Evolutionary conservation across 2,113 vertebrate species (phyloP).

Genomic region (Eulemur rufifrons): DNA sequence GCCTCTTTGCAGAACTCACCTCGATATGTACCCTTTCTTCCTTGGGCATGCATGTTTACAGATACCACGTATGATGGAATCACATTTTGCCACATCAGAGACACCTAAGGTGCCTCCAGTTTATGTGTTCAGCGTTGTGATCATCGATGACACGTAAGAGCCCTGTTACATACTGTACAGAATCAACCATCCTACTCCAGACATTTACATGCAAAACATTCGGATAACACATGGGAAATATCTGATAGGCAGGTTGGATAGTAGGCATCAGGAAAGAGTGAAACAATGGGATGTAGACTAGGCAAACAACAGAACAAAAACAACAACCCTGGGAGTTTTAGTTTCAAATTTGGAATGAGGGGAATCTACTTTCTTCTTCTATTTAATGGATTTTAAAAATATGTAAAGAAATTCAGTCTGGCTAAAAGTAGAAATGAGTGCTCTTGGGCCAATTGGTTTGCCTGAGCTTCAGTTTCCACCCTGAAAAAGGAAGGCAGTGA

Average conservation of each 20-base stretch:
- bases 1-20: conserved; percentile 60
- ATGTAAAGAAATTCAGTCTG: not conserved
- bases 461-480: not conserved
- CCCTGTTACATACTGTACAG: not conserved
- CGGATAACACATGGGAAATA: not conserved
- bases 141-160: not conserved
- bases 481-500: not conserved
- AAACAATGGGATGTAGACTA: not conserved
- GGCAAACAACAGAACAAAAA: not conserved
- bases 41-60: conserved; percentile 29
- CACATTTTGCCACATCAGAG: not conserved
- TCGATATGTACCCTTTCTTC: not conserved
- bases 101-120: not conserved
- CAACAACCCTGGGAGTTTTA: not conserved
- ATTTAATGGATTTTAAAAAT: not conserved
- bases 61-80: not conserved
- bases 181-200: not conserved
- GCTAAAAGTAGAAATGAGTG: not conserved
- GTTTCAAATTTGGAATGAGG: not conserved
- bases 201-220: not conserved
- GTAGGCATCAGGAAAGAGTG: not conserved
- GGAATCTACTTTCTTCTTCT: not conserved
- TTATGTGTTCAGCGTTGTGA: not conserved
- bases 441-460: not conserved
- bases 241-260: not conserved